Evolutionary conservation across 2,113 vertebrate genomes (phyloP).

Genomic region (Campylomormyrus tamandua): DNA sequence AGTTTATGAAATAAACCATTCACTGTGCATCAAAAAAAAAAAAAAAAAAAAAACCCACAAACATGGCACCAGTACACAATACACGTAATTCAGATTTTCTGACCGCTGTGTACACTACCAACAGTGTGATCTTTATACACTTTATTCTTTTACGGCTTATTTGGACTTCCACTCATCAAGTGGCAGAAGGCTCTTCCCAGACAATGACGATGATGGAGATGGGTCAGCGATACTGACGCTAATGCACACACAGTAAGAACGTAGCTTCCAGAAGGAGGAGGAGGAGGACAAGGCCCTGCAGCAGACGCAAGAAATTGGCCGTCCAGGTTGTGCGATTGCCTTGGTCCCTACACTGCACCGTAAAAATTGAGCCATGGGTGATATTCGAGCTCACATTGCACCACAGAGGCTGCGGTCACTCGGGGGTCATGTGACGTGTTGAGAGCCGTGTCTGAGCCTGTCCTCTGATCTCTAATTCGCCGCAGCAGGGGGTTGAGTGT

Average conservation of each 20-base stretch:
- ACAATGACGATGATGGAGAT: neutral
- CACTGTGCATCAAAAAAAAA: neutral
- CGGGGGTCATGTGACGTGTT: neutral
- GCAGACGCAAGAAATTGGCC: neutral
- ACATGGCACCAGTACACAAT: neutral
- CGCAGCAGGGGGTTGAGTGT: neutral
- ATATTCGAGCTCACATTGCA: neutral
- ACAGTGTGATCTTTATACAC: neutral
- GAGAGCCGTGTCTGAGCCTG: neutral
- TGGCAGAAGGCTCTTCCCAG: neutral
- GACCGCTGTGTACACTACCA: neutral
- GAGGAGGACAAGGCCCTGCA: neutral
- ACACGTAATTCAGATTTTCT: neutral
- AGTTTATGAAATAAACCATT: neutral
- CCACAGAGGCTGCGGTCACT: neutral
- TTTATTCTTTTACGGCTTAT: neutral
- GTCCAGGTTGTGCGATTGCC: neutral
- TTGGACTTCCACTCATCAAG: neutral
- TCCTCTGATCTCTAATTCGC: constrained; percentile 1
- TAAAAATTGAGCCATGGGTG: neutral
- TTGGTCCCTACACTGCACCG: neutral
- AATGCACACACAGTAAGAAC: neutral
- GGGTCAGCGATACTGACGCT: neutral
- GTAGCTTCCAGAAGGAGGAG: neutral
- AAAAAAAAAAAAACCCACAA: neutral